A percentile compares a stretch with the other conserved stretches of the same genome.
phyloP scores from a whole-genome alignment of 1,140 invertebrate genomes.

The Orchesella cincta region DNA sequence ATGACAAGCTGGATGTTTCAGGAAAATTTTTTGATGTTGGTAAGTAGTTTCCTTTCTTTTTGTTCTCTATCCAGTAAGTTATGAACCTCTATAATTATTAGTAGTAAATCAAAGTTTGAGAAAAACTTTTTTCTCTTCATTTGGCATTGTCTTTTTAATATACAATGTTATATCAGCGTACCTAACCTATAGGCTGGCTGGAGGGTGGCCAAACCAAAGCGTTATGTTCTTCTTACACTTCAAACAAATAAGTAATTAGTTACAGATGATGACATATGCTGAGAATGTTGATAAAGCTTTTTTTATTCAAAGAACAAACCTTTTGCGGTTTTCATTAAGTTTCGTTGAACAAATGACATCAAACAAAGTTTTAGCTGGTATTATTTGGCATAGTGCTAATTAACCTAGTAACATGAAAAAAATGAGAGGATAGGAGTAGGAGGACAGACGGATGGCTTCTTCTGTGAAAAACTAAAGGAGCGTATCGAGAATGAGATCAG shows the following conservation, averaged over 20 bases:
- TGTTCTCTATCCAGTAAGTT: too few species aligned
- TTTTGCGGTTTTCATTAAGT: background rate
- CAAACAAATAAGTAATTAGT: background rate
- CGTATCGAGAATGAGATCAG: too few species aligned
- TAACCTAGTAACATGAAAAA: too few species aligned
- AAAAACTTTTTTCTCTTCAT: background rate
- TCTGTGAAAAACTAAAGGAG: too few species aligned
- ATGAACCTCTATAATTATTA: too few species aligned
- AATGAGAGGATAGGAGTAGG: too few species aligned
- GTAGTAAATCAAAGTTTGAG: too few species aligned
- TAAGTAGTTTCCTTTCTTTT: conserved; percentile 7
- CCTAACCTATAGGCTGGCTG: too few species aligned
- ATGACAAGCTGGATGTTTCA: conserved; percentile 67
- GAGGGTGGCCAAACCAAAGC: too few species aligned
- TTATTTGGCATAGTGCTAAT: background rate
- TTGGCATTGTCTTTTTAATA: background rate
- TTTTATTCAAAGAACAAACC: conserved; percentile 65
- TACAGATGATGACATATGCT: background rate
- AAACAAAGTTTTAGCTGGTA: background rate
- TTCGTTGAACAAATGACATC: background rate
- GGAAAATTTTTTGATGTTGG: conserved; percentile 36
- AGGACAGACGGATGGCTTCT: too few species aligned
- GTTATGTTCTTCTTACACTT: too few species aligned
- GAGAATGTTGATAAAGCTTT: background rate
- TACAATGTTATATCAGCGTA: background rate